These are phyloP conservation scores for Diarsia dahlii DNA, from an alignment of 2,888 invertebrate species.

Conservation along the genomic window DNA sequence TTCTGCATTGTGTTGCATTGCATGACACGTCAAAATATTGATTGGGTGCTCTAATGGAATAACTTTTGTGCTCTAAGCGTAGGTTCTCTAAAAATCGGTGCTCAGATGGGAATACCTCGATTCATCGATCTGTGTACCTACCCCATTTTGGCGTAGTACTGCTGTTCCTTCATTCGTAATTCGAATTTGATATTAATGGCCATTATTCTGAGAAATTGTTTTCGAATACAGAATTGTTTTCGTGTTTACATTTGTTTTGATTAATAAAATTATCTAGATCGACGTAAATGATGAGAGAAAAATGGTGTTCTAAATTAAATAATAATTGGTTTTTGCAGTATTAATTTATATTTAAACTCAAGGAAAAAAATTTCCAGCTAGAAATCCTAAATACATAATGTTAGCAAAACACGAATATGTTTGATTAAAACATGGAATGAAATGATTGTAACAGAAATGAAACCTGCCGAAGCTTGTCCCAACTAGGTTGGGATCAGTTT, in stretches of 20 bases:
- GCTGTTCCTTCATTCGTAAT: conserved; percentile 45
- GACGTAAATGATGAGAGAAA: not conserved
- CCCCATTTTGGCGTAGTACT: not conserved
- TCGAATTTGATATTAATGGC: conserved; percentile 27
- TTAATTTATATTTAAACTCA: not conserved
- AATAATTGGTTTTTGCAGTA: not conserved
- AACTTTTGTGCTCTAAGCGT: no score
- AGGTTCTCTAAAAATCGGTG: no score
- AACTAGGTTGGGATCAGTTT: no score
- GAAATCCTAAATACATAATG: no score
- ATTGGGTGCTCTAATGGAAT: no score
- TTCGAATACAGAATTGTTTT: conserved; percentile 3
- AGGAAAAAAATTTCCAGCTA: not conserved
- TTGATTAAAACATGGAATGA: no score
- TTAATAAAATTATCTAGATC: not conserved
- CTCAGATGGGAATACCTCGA: no score
- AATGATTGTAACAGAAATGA: no score
- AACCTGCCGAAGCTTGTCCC: no score
- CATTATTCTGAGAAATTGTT: not conserved
- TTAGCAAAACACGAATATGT: no score
- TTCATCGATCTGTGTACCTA: not conserved
- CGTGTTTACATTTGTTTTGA: not conserved
- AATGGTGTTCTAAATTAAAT: not conserved
- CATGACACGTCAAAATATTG: not conserved
- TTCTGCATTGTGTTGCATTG: not conserved